Evolutionary conservation across 2,113 vertebrate species (phyloP), one percentile per base, ranked within the genome.

Genomic region (Eubucco bourcierii): DNA sequence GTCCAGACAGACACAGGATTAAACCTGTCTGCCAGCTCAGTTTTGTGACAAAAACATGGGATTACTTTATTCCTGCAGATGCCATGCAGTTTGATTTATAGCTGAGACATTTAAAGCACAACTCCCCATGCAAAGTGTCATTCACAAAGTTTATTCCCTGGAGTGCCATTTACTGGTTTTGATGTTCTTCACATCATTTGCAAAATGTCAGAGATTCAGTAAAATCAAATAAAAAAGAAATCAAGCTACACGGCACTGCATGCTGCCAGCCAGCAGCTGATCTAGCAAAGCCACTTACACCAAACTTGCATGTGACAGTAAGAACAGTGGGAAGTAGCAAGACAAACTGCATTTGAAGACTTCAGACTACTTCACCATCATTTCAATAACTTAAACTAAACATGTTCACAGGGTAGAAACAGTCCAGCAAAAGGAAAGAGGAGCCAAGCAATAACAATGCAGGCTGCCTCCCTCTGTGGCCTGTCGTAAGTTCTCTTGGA

Each of bases 21-120:
- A 84, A 94, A 79, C 94, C 76, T 78, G 87, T 90, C 93, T 92
- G 83, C 82, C 82, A 93, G 66, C 61, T 95, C 82, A 61, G 33
- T 66, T 91, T 71, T 70, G 91, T 85, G 82, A 96, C 87, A 92
- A 84, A 86, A 44, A 80, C 80, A 75, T 11, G 37, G 73, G 75
- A 83, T 15, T 65, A 53, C 61, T 87, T 94, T 90, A 86, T 73
- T 95, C 82, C 91, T 76, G 70, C 63, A 93, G 85, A 88, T 73
- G 76, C 76, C 85, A 73, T 52, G 41, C 27, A 79, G 90, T 55
- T 9, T 91, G 79, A 95, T 86, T 94, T 94, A 93, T 5, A 80
- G 82, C 52, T 17, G 46, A 90, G 70, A 61, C 13, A 3, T 82
- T 87, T 83, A 78, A 91, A 83, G 70, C 65, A 91, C 87, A 88